Percentiles rank a stretch among this genome's conserved stretches.
Evolutionary conservation across 1,140 invertebrate genomes (phyloP).

Genomic region (Paralvinella palmiformis): DNA sequence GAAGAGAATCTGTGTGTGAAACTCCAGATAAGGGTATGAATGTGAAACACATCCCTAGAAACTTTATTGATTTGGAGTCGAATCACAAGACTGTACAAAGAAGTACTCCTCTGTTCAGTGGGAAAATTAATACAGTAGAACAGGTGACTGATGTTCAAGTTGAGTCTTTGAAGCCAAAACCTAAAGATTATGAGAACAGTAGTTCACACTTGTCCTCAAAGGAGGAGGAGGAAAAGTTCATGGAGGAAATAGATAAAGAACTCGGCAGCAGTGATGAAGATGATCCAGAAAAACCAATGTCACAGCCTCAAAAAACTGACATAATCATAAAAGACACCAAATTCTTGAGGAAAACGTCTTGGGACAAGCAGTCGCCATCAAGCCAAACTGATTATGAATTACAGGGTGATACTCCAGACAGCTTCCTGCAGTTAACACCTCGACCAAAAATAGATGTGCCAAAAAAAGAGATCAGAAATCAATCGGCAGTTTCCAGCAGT

Average conservation of each 20-base stretch:
- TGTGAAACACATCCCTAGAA: not conserved
- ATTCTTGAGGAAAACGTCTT: not conserved
- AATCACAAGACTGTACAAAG: not conserved
- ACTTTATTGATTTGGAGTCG: not conserved
- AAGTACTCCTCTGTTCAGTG: not conserved
- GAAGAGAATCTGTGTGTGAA: not conserved
- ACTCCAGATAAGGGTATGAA: not conserved
- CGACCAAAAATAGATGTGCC: not conserved
- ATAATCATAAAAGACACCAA: not conserved
- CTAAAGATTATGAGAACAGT: too few relatives aligned
- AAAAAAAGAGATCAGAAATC: not conserved
- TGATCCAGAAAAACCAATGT: not conserved
- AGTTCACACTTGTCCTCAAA: too few relatives aligned
- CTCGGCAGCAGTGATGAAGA: too few relatives aligned
- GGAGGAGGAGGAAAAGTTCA: too few relatives aligned
- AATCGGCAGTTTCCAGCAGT: not conserved
- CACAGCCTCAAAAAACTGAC: not conserved
- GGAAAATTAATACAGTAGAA: not conserved
- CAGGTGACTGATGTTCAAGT: not conserved
- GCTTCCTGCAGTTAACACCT: not conserved
- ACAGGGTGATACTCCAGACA: not conserved
- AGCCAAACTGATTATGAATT: not conserved
- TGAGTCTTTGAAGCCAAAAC: too few relatives aligned
- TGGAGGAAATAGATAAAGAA: too few relatives aligned
- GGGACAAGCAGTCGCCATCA: not conserved